Conservation (phyloP, 2,888 invertebrate genomes). For the Calliphora vomitoria region DNA sequence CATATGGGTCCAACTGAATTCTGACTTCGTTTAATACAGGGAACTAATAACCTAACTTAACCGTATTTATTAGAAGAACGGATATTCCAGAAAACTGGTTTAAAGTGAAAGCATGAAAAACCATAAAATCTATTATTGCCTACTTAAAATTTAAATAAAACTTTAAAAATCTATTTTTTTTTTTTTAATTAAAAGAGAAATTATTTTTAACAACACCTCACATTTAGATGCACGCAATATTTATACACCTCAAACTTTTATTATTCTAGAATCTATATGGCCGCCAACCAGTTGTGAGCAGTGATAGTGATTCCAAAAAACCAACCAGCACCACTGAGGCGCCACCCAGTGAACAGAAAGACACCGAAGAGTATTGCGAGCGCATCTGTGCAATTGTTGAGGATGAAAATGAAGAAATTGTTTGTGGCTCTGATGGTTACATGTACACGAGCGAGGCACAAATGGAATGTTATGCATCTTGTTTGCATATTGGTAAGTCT, state of each 20-base stretch:
- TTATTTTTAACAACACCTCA: neutral
- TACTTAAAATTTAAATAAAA: too few relatives aligned
- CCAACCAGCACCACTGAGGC: conserved; percentile 50
- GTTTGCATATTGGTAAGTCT: conserved; percentile 82
- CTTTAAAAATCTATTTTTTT: too few relatives aligned
- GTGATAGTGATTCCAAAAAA: conserved; percentile 25
- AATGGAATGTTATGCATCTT: conserved; percentile 82
- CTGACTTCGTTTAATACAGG: too few relatives aligned
- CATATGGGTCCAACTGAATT: too few relatives aligned
- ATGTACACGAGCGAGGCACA: conserved; percentile 84
- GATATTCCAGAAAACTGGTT: too few relatives aligned
- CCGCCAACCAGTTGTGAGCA: conserved; percentile 72
- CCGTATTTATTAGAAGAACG: too few relatives aligned
- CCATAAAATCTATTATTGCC: too few relatives aligned
- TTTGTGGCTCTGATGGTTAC: conserved; percentile 83
- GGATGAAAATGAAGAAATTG: conserved; percentile 83
- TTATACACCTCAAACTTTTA: neutral
- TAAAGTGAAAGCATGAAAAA: too few relatives aligned
- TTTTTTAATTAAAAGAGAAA: conserved; percentile 1
- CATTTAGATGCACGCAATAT: neutral
- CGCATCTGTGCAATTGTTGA: conserved; percentile 83
- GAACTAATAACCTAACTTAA: too few relatives aligned
- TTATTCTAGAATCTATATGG: conserved; percentile 76
- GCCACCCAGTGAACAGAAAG: conserved; percentile 76
- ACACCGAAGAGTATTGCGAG: conserved; percentile 82